A percentile compares a stretch with the other conserved stretches of the same genome.
Conservation (phyloP, 2,888 invertebrate species). For the Dusona sp. region DNA sequence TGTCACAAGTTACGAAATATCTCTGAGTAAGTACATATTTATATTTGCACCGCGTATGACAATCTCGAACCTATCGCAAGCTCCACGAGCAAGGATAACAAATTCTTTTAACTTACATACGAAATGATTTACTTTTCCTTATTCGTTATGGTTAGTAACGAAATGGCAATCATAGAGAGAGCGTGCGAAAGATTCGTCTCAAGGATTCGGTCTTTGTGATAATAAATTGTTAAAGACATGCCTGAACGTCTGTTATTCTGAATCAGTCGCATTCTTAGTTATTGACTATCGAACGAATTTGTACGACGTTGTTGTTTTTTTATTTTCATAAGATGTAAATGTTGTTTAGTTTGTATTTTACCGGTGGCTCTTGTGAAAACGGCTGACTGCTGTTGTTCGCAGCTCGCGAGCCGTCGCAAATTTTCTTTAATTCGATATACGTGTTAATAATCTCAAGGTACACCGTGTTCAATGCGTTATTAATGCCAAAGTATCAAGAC, state of each 20-base stretch:
- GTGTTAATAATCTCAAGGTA: constrained; percentile 52
- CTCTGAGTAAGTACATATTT: not conserved
- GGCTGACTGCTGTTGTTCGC: constrained; percentile 63
- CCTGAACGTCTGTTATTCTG: constrained; percentile 18
- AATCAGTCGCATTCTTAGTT: constrained; percentile 11
- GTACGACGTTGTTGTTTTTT: constrained; percentile 2
- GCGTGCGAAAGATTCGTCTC: constrained; percentile 66
- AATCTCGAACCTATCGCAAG: constrained; percentile 30
- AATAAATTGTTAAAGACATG: constrained; percentile 17
- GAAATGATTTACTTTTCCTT: not conserved
- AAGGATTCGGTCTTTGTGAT: constrained; percentile 23
- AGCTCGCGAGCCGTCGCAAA: constrained; percentile 64
- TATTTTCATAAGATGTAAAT: not conserved
- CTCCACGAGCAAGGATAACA: not conserved
- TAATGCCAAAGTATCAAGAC: constrained; percentile 39
- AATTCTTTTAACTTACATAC: not conserved
- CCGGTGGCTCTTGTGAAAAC: constrained; percentile 65
- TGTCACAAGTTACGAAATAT: not conserved
- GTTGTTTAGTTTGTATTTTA: constrained; percentile 44
- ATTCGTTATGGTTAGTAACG: not conserved
- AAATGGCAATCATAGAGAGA: constrained; percentile 48
- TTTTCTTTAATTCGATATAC: constrained; percentile 68
- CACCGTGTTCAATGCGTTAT: constrained; percentile 24
- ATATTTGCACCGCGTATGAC: not conserved
- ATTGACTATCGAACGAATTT: not conserved